These are phyloP conservation scores for Holacanthus passer DNA, from an alignment of 2,113 vertebrate species.

Conservation along the genomic window DNA sequence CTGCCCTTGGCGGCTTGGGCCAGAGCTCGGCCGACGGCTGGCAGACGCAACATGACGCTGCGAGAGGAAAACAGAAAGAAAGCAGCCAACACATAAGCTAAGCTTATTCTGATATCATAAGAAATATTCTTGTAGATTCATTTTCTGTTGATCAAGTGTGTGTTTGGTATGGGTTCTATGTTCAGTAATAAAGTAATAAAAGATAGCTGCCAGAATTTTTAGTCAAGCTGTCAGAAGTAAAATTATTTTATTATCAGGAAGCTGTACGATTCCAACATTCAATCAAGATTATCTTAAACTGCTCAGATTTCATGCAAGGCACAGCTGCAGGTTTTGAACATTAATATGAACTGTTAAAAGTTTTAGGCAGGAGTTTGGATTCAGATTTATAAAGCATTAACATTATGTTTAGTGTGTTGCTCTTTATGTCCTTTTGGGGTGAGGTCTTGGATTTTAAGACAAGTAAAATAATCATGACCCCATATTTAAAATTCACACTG, in stretches of 20 bases:
- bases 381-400: not conserved
- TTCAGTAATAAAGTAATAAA: too few relatives aligned
- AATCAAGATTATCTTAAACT: too few relatives aligned
- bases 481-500: not conserved
- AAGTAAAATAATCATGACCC: not conserved
- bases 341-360: too few relatives aligned
- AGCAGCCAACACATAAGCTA: not conserved
- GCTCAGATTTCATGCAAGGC: too few relatives aligned
- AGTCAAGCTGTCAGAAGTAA: not conserved
- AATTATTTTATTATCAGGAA: not conserved
- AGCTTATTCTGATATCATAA: not conserved
- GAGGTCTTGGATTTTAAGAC: not conserved
- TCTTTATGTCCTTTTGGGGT: not conserved
- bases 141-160: not conserved
- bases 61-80: conserved; percentile 40
- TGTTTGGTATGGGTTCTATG: too few relatives aligned
- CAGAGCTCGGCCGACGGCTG: conserved; percentile 86
- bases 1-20: conserved; percentile 84
- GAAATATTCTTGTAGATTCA: not conserved
- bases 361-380: too few relatives aligned
- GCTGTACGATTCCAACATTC: not conserved
- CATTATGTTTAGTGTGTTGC: not conserved
- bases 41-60: conserved; percentile 92
- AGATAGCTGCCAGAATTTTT: not conserved
- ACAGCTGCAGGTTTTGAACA: too few relatives aligned